Conservation (phyloP, 2,888 invertebrate species). For the Podotricha telesiphe region DNA sequence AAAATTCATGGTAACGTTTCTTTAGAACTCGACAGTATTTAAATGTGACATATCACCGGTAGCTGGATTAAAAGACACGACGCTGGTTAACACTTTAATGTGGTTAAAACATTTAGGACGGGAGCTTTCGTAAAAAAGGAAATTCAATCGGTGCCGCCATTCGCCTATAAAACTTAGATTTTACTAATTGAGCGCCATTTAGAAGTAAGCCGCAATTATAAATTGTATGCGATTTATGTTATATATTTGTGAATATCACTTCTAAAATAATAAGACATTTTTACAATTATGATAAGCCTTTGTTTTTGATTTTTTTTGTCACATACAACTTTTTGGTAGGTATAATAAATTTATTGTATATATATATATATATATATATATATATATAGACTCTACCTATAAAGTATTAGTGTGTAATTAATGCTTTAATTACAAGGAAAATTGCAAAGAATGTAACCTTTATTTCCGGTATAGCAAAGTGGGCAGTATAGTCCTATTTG, state of each 20-base stretch:
- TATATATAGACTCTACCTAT: too few species aligned
- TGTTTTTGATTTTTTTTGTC: too few species aligned
- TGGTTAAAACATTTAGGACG: slow-evolving; percentile 14
- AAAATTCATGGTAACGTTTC: neutral
- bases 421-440: too few species aligned
- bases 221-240: slow-evolving; percentile 1
- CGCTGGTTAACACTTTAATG: slow-evolving; percentile 28
- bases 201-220: neutral
- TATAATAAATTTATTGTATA: too few species aligned
- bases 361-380: too few species aligned
- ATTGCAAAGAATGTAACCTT: too few species aligned
- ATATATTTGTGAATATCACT: neutral
- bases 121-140: slow-evolving; percentile 17
- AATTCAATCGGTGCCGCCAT: slow-evolving; percentile 23
- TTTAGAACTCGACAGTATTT: neutral
- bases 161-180: slow-evolving; percentile 14
- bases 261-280: too few species aligned
- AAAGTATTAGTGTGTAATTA: too few species aligned
- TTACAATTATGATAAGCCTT: too few species aligned
- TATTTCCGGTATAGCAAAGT: too few species aligned
- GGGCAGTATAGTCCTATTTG: too few species aligned
- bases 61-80: slow-evolving; percentile 9
- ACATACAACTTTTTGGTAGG: too few species aligned
- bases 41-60: neutral
- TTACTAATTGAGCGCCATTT: neutral